A percentile compares a stretch with the other conserved stretches of the same genome.
phyloP scores from a whole-genome alignment of 2,888 invertebrate species.

The Mimachlamys varia region DNA sequence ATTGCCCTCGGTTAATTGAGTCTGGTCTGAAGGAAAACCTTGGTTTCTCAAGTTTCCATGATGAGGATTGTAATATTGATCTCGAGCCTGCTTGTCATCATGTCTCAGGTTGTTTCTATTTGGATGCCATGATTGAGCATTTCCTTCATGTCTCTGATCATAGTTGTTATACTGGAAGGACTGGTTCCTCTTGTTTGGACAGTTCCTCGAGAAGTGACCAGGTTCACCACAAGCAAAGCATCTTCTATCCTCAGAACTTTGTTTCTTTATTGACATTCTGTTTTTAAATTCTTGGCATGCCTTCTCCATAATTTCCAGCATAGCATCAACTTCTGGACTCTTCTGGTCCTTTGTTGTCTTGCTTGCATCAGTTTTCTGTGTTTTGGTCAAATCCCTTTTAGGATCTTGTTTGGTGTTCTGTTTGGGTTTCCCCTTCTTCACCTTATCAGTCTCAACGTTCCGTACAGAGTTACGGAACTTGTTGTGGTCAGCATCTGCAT shows the following conservation, averaged over 20 bases:
- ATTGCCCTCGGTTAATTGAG: neutral
- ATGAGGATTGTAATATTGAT: neutral
- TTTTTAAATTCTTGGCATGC: slow-evolving; percentile 9
- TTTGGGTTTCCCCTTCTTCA: no score
- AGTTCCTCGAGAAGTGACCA: slow-evolving; percentile 35
- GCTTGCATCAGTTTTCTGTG: no score
- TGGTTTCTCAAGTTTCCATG: neutral
- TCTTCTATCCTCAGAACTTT: neutral
- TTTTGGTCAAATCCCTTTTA: no score
- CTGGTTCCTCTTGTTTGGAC: no score
- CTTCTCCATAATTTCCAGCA: neutral
- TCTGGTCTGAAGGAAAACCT: neutral
- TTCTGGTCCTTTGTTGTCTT: no score
- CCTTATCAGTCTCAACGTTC: no score
- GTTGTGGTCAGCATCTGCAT: no score
- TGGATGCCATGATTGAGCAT: neutral
- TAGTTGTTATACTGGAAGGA: no score
- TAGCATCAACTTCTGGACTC: no score
- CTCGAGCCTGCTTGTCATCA: neutral
- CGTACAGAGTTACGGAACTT: no score
- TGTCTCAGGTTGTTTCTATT: neutral
- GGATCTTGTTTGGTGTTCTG: no score
- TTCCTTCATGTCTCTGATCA: no score
- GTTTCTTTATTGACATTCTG: neutral
- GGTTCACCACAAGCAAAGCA: neutral